Base-by-base conservation (phyloP, 2,888 invertebrate species). In the Maniola hyperantus region DNA sequence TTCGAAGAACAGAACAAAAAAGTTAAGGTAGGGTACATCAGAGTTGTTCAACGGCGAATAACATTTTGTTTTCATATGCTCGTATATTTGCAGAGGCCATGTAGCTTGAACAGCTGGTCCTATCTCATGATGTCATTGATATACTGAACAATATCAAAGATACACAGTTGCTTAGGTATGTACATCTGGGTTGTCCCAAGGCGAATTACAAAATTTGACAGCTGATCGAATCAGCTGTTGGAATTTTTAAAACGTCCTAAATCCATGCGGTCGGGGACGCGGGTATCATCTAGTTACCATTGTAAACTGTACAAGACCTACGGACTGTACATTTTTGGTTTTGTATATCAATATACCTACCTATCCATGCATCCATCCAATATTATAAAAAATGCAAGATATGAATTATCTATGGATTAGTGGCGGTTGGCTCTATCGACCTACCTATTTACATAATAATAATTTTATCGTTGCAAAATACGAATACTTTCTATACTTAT, bases 31-130 rank as follows among this genome's bases (percentile, higher is more conserved):
- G 42, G 55, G 55, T 55, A 57, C 57, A 42, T 8, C 57, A 20
- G 57, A 20, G 20, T 42, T 7, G 42, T 13, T 11, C 57, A 57
- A 57, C 42, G 57, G 42, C 57, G 42, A 57, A 42, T 57, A 13
- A 57, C 13, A 20, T 13, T n/a, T 42, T 57, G 57, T 42, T 42
- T 57, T 42, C 42, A 48, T 26, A 26, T 26, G 26, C 59, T 48
- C 59, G 59, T 46, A 59, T 59, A 59, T 59, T 59, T 48, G 34
- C 26, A 48, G 33, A 48, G 6, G 59, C 48, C 15, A n/a, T n/a
- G n/a, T 58, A 5, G 26, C 13, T 7, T 6, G 4, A 46, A 48
- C 59, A 59, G 59, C 59, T 59, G 59, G 20, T 46, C 8, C 33
- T 15, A 59, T 59, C 59, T 34, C 33, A 59, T 42, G 36, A 54